Percentiles rank a stretch among this genome's conserved stretches.
Evolutionary conservation across 2,888 invertebrate genomes (phyloP).

Genomic region (Chesias legatella): DNA sequence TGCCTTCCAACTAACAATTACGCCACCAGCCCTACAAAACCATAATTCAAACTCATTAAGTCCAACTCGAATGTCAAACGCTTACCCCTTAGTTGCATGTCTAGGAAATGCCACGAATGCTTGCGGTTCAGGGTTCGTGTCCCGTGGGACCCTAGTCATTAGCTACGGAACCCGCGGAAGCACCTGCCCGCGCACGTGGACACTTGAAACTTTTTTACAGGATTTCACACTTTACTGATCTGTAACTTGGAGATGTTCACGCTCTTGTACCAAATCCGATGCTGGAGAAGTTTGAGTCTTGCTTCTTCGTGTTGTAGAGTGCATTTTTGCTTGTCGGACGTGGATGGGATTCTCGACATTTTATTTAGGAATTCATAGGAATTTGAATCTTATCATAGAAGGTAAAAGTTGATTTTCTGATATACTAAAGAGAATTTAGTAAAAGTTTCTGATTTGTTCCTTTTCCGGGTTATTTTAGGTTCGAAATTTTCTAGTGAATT

Average conservation of each 20-base stretch:
- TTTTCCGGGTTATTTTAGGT: no score
- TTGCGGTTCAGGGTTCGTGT: constrained; percentile 51
- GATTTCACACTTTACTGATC: constrained; percentile 60
- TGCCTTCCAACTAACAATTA: no score
- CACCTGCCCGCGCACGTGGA: constrained; percentile 60
- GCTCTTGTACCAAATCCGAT: constrained; percentile 27
- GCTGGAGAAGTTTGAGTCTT: no score
- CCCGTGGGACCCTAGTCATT: constrained; percentile 60
- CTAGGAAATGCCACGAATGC: constrained; percentile 49
- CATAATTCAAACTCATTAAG: constrained; percentile 31
- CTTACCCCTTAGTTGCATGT: constrained; percentile 25
- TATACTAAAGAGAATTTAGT: no score
- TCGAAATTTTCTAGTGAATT: no score
- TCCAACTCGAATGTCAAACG: constrained; percentile 38
- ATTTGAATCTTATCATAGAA: no score
- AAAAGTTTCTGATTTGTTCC: no score
- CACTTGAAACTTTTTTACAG: constrained; percentile 50
- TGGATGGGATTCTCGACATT: no score
- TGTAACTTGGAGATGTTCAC: constrained; percentile 45
- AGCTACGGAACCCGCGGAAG: constrained; percentile 26
- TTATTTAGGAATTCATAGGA: no score
- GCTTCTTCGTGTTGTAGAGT: no score
- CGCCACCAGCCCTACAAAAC: constrained; percentile 5
- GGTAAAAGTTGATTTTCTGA: no score
- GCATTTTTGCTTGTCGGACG: no score